Conservation (phyloP, 2,113 vertebrate genomes). For the Pachyramphus minor region DNA sequence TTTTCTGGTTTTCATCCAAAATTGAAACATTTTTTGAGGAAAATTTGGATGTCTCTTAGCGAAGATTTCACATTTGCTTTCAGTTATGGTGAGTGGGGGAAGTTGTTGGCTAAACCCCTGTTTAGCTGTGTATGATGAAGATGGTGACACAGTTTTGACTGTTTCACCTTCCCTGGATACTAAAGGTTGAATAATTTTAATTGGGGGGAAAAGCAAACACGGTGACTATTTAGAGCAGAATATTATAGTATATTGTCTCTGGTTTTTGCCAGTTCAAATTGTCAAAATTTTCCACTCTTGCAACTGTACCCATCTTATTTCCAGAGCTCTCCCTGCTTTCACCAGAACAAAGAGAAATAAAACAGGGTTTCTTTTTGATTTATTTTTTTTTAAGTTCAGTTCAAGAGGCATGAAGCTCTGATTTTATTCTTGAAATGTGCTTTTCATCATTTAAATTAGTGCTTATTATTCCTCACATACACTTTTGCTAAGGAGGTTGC, state of each 20-base stretch:
- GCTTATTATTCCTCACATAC: neutral
- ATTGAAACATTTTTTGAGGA: neutral
- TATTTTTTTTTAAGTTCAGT: neutral
- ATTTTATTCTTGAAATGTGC: neutral
- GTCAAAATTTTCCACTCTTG: neutral
- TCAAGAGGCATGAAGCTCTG: neutral
- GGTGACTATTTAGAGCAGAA: neutral
- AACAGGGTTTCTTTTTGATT: neutral
- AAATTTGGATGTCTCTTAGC: neutral
- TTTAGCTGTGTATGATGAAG: neutral
- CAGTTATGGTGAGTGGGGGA: neutral
- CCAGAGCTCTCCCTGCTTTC: neutral
- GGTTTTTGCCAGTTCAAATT: neutral
- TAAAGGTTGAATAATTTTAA: neutral
- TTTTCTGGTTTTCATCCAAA: neutral
- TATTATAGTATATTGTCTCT: neutral
- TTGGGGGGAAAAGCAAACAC: neutral
- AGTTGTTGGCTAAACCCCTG: neutral
- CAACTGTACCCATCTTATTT: neutral
- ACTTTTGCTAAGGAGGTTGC: neutral
- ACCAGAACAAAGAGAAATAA: neutral
- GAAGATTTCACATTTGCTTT: neutral
- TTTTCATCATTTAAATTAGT: neutral
- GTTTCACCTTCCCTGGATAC: conserved; percentile 3
- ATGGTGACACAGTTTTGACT: neutral